Base-by-base conservation (phyloP, 1,140 invertebrate genomes). In the Venturia canescens region DNA sequence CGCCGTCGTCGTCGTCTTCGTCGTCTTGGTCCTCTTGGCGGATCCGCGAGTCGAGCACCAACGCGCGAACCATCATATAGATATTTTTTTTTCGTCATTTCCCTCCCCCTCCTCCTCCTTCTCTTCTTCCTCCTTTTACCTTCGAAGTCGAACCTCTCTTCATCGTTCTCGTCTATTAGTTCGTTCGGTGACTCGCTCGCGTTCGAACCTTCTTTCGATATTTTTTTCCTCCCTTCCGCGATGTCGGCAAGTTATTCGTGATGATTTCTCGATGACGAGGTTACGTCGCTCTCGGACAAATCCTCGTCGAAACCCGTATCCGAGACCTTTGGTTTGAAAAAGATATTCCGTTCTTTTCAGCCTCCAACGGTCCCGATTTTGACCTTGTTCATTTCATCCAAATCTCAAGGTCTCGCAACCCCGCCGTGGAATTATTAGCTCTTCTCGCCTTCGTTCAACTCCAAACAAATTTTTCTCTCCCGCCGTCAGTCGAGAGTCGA, bases 1-100 rank as follows among this genome's bases (percentile, higher is more conserved):
- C 80, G 57, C 82, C 69, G 38, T 71, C 75, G 78, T 81, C 81
- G 82, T 81, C 74, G 69, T 82, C 74, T 80, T 86, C 79, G 76
- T 77, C 84, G 82, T 71, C 71, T 82, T 57, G 74, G 80, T 81
- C 80, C 70, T 77, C 84, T 82, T 71, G 66, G 80, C 57, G 66
- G 26, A 80, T 82, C 80, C 44, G 72, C 72, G 44, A 63, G 27
- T 27, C 70, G 72, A 50, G 57, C 71, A 38, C 57, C 26, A 57
- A 6, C 66, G 38, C 66, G 38, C 66, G 27, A 76, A 60, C 16
- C 29, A 71, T 18, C 29, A 57, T 66, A 57, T 26, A 9, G 11
- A 69, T 69, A 69, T 69, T 69, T 69, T 69, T 67, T 31, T 69
- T 31, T 31, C 66, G 5, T 69, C 53, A n/a, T 57, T 57, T 27